Conservation (phyloP, 2,113 vertebrate genomes). For the Alosa alosa region DNA sequence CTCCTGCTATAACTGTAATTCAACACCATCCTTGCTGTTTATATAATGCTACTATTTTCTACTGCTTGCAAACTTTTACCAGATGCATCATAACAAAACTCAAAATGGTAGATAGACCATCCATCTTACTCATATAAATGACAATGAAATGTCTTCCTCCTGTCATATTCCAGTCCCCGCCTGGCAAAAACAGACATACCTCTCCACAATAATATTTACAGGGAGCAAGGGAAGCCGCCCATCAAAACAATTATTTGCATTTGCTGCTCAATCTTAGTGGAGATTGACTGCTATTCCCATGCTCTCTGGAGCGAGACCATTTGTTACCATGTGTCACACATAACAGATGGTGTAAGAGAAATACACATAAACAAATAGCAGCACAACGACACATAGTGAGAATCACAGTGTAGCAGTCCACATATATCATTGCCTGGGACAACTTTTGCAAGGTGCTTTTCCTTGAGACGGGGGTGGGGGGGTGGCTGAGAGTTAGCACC, state of each 20-base stretch:
- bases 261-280: conserved; percentile 56
- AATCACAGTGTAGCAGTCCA: background rate
- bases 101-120: conserved; percentile 41
- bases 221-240: conserved; percentile 46
- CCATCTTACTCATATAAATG: conserved; percentile 60
- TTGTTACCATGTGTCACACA: conserved; percentile 56
- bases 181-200: conserved; percentile 35
- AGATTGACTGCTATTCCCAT: conserved; percentile 47
- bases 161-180: conserved; percentile 56
- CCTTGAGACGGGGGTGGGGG: background rate
- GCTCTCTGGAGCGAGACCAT: conserved; percentile 46
- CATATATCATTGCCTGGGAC: background rate
- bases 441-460: conserved; percentile 22
- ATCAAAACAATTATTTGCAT: conserved; percentile 55
- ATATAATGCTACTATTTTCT: background rate
- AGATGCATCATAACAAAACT: conserved; percentile 21
- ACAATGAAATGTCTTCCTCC: conserved; percentile 52
- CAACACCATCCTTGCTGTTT: background rate
- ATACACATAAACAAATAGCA: conserved; percentile 53
- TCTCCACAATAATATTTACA: conserved; percentile 49
- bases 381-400: conserved; percentile 2
- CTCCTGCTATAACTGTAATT: background rate
- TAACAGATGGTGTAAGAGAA: conserved; percentile 56
- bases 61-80: background rate
- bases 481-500: conserved; percentile 25